These are phyloP conservation scores for Atta texana DNA, from an alignment of 1,140 invertebrate species.

Conservation along the genomic window DNA sequence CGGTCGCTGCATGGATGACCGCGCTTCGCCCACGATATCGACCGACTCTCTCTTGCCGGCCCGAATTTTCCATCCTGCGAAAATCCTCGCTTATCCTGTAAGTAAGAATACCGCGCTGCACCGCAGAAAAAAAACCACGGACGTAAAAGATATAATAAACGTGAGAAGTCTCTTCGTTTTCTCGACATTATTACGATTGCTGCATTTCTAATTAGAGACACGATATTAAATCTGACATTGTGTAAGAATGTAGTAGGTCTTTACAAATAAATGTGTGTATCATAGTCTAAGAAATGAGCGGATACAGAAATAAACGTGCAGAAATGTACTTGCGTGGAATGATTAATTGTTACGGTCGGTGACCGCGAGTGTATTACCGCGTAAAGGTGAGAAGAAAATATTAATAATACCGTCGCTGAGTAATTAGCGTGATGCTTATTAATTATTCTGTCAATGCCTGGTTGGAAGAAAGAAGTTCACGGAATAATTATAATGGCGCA, in stretches of 20 bases:
- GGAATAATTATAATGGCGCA: constrained; percentile 49
- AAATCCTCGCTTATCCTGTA: not conserved
- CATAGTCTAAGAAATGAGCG: not conserved
- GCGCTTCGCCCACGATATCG: constrained; percentile 38
- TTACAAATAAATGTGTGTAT: not conserved
- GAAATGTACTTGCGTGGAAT: constrained; percentile 9
- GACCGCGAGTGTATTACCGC: constrained; percentile 43
- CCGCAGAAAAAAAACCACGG: not conserved
- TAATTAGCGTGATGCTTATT: constrained; percentile 63
- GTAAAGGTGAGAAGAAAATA: constrained; percentile 45
- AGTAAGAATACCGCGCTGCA: not conserved
- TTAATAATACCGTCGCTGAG: constrained; percentile 57
- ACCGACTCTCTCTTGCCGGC: constrained; percentile 11
- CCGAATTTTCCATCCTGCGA: constrained; percentile 19
- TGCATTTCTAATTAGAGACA: constrained; percentile 25
- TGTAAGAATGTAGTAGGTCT: not conserved
- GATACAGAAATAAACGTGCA: constrained; percentile 23
- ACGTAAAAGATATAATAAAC: constrained; percentile 4
- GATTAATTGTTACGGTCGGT: constrained; percentile 48
- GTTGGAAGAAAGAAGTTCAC: constrained; percentile 47
- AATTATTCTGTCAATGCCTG: constrained; percentile 59
- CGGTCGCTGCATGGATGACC: constrained; percentile 11
- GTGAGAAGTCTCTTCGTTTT: constrained; percentile 9
- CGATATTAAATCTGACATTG: not conserved
- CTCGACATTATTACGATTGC: not conserved